Evolutionary conservation across 2,113 vertebrate species (phyloP).

Genomic region (Channa maculata): DNA sequence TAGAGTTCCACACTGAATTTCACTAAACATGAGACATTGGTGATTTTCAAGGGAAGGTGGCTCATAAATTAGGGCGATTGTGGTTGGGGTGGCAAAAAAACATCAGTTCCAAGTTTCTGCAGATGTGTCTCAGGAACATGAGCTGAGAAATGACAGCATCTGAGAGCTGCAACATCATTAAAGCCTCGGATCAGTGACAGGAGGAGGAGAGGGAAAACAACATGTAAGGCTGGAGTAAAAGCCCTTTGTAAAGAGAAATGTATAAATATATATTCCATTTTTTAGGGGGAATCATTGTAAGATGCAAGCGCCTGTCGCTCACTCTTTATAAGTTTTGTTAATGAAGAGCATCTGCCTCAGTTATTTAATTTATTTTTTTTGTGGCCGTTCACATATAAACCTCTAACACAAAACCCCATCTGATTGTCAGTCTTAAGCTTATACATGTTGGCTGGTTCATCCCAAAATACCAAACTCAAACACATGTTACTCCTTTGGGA

Average conservation of each 20-base stretch:
- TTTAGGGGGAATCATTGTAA: too few relatives aligned
- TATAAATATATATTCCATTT: too few relatives aligned
- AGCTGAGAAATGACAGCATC: conserved; percentile 3
- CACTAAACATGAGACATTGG: conserved; percentile 9
- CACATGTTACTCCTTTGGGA: too few relatives aligned
- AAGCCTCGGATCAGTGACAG: conserved; percentile 18
- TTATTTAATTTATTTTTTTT: too few relatives aligned
- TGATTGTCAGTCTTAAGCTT: background rate
- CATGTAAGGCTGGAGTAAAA: too few relatives aligned
- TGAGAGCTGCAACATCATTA: conserved; percentile 21
- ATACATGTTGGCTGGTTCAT: background rate
- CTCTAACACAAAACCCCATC: background rate
- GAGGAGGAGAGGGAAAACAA: conserved; percentile 3
- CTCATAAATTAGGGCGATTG: background rate
- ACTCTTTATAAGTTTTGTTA: too few relatives aligned
- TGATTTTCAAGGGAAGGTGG: background rate
- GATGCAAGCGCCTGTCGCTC: too few relatives aligned
- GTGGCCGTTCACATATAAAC: background rate
- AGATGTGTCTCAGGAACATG: background rate
- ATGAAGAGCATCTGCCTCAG: too few relatives aligned
- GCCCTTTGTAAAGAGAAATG: too few relatives aligned
- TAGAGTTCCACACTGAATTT: background rate
- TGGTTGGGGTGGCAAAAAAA: background rate
- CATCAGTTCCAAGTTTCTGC: conserved; percentile 6
- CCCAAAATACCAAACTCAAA: background rate